Evolutionary conservation across 1,140 invertebrate genomes (phyloP).

Genomic region (Sogatella furcifera): DNA sequence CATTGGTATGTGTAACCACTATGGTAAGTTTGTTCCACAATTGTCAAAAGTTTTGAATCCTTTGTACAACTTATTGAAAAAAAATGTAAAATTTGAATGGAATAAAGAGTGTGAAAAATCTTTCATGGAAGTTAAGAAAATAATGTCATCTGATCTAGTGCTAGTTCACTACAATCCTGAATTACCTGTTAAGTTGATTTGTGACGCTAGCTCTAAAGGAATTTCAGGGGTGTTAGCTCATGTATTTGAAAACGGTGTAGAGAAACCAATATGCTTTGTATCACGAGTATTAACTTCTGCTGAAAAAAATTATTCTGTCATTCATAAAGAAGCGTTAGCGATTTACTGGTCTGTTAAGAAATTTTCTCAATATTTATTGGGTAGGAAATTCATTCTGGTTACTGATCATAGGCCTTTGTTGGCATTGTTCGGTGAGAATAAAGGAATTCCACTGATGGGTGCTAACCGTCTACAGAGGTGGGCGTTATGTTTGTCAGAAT

Average conservation of each 20-base stretch:
- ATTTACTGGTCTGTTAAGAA: constrained; percentile 38
- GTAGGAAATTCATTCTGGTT: constrained; percentile 29
- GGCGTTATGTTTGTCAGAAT: constrained; percentile 27
- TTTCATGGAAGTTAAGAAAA: not conserved
- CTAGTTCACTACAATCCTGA: constrained; percentile 28
- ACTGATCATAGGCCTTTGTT: constrained; percentile 37
- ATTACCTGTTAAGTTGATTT: constrained; percentile 21
- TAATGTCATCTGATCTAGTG: constrained; percentile 16
- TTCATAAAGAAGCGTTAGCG: constrained; percentile 40
- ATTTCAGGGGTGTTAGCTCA: constrained; percentile 21
- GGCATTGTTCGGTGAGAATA: constrained; percentile 25
- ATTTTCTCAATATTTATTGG: constrained; percentile 36
- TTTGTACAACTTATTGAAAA: constrained; percentile 1
- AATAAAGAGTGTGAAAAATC: too few relatives aligned
- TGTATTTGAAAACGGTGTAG: constrained; percentile 21
- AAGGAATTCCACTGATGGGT: constrained; percentile 23
- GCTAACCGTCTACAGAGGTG: constrained; percentile 26
- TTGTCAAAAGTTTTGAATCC: constrained; percentile 16
- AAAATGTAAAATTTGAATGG: not conserved
- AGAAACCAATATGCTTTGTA: constrained; percentile 32
- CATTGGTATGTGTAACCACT: constrained; percentile 28
- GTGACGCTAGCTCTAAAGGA: constrained; percentile 25
- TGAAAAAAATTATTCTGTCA: constrained; percentile 38
- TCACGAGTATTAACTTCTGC: constrained; percentile 31
- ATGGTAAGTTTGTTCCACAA: constrained; percentile 26